Percentiles rank a stretch among this genome's conserved stretches.
Conservation (phyloP, 2,888 invertebrate genomes). For the Nebria brevicollis region DNA sequence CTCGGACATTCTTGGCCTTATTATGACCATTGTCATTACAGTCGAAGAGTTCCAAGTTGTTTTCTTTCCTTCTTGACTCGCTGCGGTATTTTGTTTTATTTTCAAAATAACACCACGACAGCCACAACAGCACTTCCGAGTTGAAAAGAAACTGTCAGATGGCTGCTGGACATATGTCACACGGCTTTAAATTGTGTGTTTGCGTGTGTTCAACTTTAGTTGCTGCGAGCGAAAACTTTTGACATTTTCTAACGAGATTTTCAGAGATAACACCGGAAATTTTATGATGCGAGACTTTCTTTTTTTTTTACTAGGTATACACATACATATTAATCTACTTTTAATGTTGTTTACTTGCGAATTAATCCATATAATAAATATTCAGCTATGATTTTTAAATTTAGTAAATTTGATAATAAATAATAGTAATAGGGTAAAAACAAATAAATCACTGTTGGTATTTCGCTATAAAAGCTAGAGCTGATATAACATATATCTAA, state of each 20-base stretch:
- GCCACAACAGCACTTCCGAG: neutral
- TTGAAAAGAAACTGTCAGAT: neutral
- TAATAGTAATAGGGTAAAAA: no score
- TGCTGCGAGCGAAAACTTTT: neutral
- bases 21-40: neutral
- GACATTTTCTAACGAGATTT: neutral
- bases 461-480: no score
- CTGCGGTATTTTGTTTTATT: neutral
- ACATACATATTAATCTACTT: no score
- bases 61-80: neutral
- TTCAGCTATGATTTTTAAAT: no score
- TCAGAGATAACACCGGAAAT: neutral
- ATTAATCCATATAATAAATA: no score
- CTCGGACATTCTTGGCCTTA: neutral
- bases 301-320: no score
- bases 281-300: no score
- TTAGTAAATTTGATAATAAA: no score
- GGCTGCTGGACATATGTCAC: conserved; percentile 1
- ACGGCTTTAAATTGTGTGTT: neutral
- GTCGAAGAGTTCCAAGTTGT: neutral
- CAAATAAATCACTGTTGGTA: no score
- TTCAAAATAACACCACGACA: neutral
- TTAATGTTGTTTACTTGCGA: no score
- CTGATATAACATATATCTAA: no score
- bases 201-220: neutral